These are phyloP conservation scores for Saguinus imperator DNA, from an alignment of 2,113 vertebrate species.

Conservation along the genomic window DNA sequence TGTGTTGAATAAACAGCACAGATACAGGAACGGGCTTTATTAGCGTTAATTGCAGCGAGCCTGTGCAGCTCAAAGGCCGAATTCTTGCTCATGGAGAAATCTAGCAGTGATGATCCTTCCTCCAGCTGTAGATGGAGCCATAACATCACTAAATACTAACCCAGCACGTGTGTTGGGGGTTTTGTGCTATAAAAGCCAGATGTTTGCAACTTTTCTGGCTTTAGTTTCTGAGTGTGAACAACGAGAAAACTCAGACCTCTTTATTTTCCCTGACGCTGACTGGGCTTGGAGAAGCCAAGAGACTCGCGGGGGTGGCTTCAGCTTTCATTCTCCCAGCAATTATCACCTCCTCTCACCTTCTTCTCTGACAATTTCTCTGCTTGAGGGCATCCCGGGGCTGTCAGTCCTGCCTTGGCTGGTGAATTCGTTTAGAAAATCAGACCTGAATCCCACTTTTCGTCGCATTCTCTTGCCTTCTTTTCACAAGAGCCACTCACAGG, in stretches of 20 bases:
- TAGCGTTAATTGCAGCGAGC: conserved; percentile 6
- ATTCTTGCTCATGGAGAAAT: neutral
- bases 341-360: conserved; percentile 50
- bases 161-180: neutral
- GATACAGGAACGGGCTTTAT: conserved; percentile 10
- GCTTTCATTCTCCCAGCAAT: conserved; percentile 53
- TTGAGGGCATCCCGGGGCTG: conserved; percentile 68
- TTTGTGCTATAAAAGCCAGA: neutral
- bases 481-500: neutral
- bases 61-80: neutral
- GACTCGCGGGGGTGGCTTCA: neutral
- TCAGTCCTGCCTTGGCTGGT: neutral
- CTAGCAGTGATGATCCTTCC: neutral
- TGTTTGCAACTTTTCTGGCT: conserved; percentile 43
- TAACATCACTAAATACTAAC: conserved; percentile 76
- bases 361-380: conserved; percentile 62
- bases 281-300: conserved; percentile 37
- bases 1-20: conserved; percentile 13
- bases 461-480: neutral
- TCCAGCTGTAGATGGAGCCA: conserved; percentile 85
- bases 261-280: conserved; percentile 39
- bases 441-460: conserved; percentile 9
- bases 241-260: conserved; percentile 42
- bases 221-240: conserved; percentile 74
- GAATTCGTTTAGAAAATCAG: conserved; percentile 62